Conservation (phyloP, 64 coral and sea anemone genomes). For the Orbicella faveolata region DNA sequence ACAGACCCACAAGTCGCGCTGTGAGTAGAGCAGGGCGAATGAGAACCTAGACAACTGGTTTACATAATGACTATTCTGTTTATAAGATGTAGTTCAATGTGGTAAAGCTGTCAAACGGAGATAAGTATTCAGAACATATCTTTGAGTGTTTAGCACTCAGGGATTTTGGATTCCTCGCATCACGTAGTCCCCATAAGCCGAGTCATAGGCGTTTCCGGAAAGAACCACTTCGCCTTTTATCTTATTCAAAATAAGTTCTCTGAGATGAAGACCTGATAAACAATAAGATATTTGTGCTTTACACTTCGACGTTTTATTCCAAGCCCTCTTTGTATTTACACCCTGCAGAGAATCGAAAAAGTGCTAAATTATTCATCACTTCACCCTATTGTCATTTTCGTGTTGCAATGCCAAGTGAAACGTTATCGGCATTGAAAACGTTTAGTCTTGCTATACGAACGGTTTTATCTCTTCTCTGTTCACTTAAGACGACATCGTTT, state of each 20-base stretch:
- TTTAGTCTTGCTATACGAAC: background rate
- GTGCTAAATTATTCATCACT: background rate
- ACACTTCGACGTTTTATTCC: background rate
- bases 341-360: background rate
- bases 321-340: background rate
- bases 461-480: background rate
- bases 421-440: background rate
- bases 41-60: no score
- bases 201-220: constrained; percentile 1
- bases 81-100: no score
- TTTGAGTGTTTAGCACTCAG: background rate
- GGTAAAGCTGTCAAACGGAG: background rate
- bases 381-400: background rate
- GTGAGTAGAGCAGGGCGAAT: no score
- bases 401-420: background rate
- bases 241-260: background rate
- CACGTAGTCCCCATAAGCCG: background rate
- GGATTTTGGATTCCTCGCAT: background rate
- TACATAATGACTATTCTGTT: no score
- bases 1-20: no score
- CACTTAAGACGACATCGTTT: background rate
- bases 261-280: background rate
- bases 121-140: background rate
- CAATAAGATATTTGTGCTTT: background rate
- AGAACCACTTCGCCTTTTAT: background rate